Evolutionary conservation across 2,888 invertebrate genomes (phyloP).

Genomic region (Zeuzera pyrina): DNA sequence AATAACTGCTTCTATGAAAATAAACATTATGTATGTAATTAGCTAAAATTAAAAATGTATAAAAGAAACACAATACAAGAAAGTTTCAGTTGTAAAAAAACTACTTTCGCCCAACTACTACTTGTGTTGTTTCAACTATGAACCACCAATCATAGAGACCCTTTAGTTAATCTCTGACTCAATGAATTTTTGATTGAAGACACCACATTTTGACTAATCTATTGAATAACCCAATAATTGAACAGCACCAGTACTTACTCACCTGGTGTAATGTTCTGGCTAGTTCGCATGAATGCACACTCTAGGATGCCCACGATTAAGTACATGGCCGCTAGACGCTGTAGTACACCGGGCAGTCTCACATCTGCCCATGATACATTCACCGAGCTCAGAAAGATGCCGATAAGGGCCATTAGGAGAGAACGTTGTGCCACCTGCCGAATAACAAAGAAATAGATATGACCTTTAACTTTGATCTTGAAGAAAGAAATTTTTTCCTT

Average conservation of each 20-base stretch:
- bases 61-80: too few relatives aligned
- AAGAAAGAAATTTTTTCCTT: background rate
- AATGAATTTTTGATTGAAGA: too few relatives aligned
- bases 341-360: slow-evolving; percentile 86
- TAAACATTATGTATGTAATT: too few relatives aligned
- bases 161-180: too few relatives aligned
- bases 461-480: background rate
- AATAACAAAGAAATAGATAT: background rate
- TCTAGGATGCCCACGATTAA: slow-evolving; percentile 82
- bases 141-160: too few relatives aligned
- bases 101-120: too few relatives aligned
- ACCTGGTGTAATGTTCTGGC: slow-evolving; percentile 41
- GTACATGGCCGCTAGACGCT: slow-evolving; percentile 86
- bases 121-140: too few relatives aligned
- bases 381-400: slow-evolving; percentile 70
- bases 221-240: too few relatives aligned
- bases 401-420: slow-evolving; percentile 74
- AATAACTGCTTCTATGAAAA: too few relatives aligned
- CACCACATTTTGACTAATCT: too few relatives aligned
- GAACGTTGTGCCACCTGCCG: slow-evolving; percentile 70
- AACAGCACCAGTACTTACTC: slow-evolving; percentile 17
- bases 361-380: slow-evolving; percentile 68
- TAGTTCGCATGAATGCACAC: slow-evolving; percentile 61
- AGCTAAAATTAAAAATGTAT: too few relatives aligned
- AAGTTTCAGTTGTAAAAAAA: too few relatives aligned